Evolutionary conservation across 2,797 vertebrate species (phyloP).

Genomic region (Apogon hyalosoma): DNA sequence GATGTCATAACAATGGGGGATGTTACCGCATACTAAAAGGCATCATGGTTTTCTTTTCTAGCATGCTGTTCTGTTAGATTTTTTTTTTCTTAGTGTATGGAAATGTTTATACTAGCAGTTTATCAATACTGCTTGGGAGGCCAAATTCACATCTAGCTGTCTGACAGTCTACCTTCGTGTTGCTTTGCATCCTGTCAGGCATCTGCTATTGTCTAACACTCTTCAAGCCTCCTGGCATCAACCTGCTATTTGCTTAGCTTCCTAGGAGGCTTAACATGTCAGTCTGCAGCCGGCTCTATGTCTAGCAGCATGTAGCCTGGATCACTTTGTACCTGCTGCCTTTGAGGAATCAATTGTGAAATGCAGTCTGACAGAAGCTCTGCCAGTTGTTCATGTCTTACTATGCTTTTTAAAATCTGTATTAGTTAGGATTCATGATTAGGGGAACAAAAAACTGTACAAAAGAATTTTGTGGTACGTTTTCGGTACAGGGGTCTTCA

Average conservation of each 20-base stretch:
- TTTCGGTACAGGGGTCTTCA: too few relatives aligned
- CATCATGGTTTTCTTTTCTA: not conserved
- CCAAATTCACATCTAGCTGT: slow-evolving; percentile 16
- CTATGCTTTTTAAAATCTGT: not conserved
- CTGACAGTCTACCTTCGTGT: slow-evolving; percentile 18
- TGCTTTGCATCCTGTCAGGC: slow-evolving; percentile 38
- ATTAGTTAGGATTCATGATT: too few relatives aligned
- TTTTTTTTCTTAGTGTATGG: slow-evolving; percentile 1
- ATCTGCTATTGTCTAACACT: slow-evolving; percentile 50
- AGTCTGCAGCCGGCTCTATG: slow-evolving; percentile 14
- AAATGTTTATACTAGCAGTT: slow-evolving; percentile 33
- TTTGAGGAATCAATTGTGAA: slow-evolving; percentile 39
- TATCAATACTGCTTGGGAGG: slow-evolving; percentile 25
- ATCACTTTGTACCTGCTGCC: slow-evolving; percentile 54
- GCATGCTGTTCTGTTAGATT: slow-evolving; percentile 2
- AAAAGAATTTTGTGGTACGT: too few relatives aligned
- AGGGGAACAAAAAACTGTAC: too few relatives aligned
- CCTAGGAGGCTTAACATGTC: slow-evolving; percentile 46
- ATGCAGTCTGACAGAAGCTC: slow-evolving; percentile 15
- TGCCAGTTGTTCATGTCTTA: not conserved
- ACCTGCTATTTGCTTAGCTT: slow-evolving; percentile 33
- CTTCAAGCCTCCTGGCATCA: slow-evolving; percentile 32
- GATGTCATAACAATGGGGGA: not conserved
- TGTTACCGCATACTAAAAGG: not conserved
- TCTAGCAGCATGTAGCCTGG: slow-evolving; percentile 48